Evolutionary conservation across 2,113 vertebrate genomes (phyloP), one percentile per base, ranked within the genome.

Genomic region (Caracal caracal): DNA sequence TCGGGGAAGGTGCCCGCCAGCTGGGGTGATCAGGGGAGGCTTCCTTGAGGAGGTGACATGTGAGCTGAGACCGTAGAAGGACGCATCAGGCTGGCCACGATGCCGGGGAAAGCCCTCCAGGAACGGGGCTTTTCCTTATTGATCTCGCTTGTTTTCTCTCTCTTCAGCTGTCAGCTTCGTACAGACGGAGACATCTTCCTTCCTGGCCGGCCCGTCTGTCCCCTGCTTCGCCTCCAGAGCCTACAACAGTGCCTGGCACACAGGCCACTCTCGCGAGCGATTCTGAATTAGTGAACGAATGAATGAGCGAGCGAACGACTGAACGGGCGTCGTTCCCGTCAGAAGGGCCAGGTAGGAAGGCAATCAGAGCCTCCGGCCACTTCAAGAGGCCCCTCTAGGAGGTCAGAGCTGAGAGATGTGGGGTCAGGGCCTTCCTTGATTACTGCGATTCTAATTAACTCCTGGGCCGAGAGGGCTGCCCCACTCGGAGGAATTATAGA

Each of bases 371-470:
- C 66, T 83, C 76, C 0, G 2, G 70, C 76, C 92, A n/a, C 78
- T 65, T 75, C 68, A 19, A 79, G 70, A 56, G 76, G 63, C 47
- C 59, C 78, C 63, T 88, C 76, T 5, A 61, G 82, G 97, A 98
- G 98, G 98, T 96, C 95, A 88, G 96, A 35, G 93, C 65, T 40
- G 73, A 84, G 96, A 75, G 84, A 79, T 56, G 30, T 63, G 94
- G 96, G 98, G 98, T 98, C 98, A 97, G 89, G 78, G 92, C 85
- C 97, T 84, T 93, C 94, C 97, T 96, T 97, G 98, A 98, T 98
- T 95, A 95, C 86, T 61, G 92, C 95, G 97, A 96, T 97, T 97
- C 98, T 98, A 97, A 98, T 98, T 98, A 98, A 98, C 98, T 98
- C 93, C 16, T 35, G 66, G 5, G 28, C 94, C 19, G 13, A 78